Conservation (phyloP, 2,888 invertebrate genomes). For the Apantesis nais region DNA sequence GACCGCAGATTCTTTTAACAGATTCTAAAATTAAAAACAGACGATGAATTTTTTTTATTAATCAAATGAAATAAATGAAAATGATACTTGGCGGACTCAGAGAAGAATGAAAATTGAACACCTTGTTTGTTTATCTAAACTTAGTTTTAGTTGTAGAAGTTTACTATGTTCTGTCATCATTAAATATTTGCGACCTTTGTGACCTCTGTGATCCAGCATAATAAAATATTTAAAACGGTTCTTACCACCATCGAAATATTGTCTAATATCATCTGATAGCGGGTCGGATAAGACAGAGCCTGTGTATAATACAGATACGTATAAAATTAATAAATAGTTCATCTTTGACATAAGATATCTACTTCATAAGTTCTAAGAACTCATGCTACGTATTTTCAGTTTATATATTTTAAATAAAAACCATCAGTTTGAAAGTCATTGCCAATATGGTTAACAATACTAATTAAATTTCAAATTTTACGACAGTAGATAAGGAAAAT, state of each 20-base stretch:
- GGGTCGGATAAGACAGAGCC: background rate
- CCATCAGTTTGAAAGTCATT: background rate
- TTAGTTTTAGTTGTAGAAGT: too few species aligned
- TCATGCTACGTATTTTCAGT: background rate
- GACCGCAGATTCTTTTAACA: too few species aligned
- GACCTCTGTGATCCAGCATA: background rate
- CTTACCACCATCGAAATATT: conserved; percentile 2
- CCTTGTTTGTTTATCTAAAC: too few species aligned
- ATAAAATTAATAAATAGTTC: background rate
- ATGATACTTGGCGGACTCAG: too few species aligned
- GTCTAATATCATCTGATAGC: background rate
- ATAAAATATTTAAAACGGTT: background rate
- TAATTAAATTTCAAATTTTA: conserved; percentile 7
- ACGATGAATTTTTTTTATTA: too few species aligned
- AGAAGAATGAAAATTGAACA: too few species aligned
- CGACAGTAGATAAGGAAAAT: background rate
- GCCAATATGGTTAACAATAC: background rate
- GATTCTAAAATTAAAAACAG: too few species aligned
- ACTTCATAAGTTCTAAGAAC: background rate
- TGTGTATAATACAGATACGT: background rate
- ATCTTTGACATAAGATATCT: background rate
- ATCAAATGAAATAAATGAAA: too few species aligned
- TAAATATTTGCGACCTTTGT: background rate
- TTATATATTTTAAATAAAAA: background rate
- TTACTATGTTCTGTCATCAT: background rate